Base-by-base conservation (phyloP, 2,113 vertebrate genomes). In the Columba janthina region DNA sequence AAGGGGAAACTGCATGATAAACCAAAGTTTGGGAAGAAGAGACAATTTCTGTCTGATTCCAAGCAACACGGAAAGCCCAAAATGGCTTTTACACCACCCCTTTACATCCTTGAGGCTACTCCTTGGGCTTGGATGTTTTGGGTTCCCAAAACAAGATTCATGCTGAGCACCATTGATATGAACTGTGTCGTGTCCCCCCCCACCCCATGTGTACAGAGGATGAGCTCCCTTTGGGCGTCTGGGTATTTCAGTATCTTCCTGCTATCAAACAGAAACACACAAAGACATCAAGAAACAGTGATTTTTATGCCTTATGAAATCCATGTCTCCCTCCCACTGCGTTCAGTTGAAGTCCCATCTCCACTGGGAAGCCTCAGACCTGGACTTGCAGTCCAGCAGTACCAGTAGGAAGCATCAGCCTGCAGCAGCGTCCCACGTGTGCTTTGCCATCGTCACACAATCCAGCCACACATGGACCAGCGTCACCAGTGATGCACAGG, bases 341-440 rank as follows among this genome's bases (percentile, higher is more conserved):
- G 16, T 17, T 0, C 2, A 3, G 7, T 1, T 31, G 4, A n/a
- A 73, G n/a, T 21, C 29, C 20, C 15, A 14, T 2, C 65, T 31
- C 51, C 28, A 8, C 40, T 3, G 17, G 42, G 57, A 72, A 62
- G 29, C 48, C 56, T 34, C 54, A 71, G 31, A 77, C 16, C 44
- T 34, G 32, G 21, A 38, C 15, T n/a, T 6, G 10, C 14, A 28
- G 77, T 44, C 48, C 46, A 56, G 46, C 21, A 46, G 48, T 11
- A 46, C 25, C 26, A 4, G 46, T 0, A 4, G 44, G 9, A 42
- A 90, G 31, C n/a, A 44, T 11, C 40, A 40, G 62, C 58, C 71
- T 69, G 24, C 26, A 26, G 46, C 66, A 57, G 15, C 12, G 3
- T 1, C 24, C 40, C 57, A 28, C 0, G 0, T 0, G 2, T 6